A percentile compares a stretch with the other conserved stretches of the same genome.
Evolutionary conservation across 2,113 vertebrate genomes (phyloP).

Genomic region (Nettapus auritus): DNA sequence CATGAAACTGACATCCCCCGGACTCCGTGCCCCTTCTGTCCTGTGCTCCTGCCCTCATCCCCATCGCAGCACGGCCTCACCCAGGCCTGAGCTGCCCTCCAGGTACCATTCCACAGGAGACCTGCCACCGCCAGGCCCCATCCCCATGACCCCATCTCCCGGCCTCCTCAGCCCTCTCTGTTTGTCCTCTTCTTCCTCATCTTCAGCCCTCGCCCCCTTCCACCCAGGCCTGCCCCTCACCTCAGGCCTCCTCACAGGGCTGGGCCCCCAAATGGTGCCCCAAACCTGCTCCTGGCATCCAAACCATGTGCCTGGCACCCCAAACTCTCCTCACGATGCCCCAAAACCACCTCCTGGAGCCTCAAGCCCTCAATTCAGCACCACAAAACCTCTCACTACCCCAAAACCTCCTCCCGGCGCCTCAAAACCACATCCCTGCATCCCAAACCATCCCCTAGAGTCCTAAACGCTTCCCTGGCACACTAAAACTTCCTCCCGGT

Average conservation of each 20-base stretch:
- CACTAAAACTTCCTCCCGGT: too few species aligned
- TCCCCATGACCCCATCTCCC: neutral
- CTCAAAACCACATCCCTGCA: neutral
- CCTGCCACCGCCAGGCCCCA: neutral
- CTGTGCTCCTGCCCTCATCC: neutral
- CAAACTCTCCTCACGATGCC: too few species aligned
- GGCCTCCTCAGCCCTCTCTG: neutral
- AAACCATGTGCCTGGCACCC: neutral
- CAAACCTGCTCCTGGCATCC: neutral
- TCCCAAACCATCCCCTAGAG: neutral
- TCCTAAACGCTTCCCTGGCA: too few species aligned
- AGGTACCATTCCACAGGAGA: neutral
- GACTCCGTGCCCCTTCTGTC: neutral
- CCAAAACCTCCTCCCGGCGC: too few species aligned
- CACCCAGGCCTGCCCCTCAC: neutral
- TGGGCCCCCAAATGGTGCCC: neutral
- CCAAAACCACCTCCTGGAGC: too few species aligned
- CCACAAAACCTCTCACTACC: too few species aligned
- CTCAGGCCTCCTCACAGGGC: neutral
- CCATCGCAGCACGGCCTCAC: neutral
- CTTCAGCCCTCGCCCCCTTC: neutral
- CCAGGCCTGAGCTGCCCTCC: neutral
- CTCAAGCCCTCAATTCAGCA: too few species aligned
- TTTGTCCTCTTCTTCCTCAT: neutral
- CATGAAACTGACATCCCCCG: neutral